Conservation (phyloP, 2,113 vertebrate genomes). For the Ornithorhynchus anatinus region DNA sequence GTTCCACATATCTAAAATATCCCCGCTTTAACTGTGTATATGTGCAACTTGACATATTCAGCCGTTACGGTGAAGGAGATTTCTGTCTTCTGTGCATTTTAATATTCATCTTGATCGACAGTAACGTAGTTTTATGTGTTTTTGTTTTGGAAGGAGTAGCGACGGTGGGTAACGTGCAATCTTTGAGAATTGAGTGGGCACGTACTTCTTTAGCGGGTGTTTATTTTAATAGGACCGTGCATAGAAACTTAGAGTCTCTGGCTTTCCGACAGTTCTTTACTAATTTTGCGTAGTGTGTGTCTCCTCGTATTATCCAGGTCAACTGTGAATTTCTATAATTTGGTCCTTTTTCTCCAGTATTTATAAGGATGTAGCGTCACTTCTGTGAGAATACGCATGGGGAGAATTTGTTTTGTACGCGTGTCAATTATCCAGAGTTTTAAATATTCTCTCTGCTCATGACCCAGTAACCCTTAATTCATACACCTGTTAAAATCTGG, state of each 20-base stretch:
- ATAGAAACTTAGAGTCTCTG: neutral
- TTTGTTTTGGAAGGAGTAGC: slow-evolving; percentile 19
- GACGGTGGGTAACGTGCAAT: neutral
- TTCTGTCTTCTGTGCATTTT: slow-evolving; percentile 15
- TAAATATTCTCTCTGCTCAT: too few relatives aligned
- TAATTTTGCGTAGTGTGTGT: neutral
- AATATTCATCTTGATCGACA: neutral
- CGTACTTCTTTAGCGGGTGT: neutral
- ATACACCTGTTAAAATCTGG: too few relatives aligned
- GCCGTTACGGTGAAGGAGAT: slow-evolving; percentile 17
- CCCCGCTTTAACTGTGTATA: neutral
- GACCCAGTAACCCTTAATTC: too few relatives aligned
- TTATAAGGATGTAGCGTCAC: too few relatives aligned
- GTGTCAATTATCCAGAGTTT: too few relatives aligned
- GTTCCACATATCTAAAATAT: neutral
- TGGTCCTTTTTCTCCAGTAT: too few relatives aligned
- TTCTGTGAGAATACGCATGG: too few relatives aligned
- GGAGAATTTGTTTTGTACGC: too few relatives aligned
- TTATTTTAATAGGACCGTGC: neutral
- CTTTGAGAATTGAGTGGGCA: neutral
- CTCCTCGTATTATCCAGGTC: neutral
- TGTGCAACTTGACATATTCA: neutral
- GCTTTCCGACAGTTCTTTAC: slow-evolving; percentile 2
- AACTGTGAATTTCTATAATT: neutral
- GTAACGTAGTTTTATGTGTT: neutral